Base-by-base conservation (phyloP, 1,140 invertebrate genomes). In the Drosophila pseudoobscura region DNA sequence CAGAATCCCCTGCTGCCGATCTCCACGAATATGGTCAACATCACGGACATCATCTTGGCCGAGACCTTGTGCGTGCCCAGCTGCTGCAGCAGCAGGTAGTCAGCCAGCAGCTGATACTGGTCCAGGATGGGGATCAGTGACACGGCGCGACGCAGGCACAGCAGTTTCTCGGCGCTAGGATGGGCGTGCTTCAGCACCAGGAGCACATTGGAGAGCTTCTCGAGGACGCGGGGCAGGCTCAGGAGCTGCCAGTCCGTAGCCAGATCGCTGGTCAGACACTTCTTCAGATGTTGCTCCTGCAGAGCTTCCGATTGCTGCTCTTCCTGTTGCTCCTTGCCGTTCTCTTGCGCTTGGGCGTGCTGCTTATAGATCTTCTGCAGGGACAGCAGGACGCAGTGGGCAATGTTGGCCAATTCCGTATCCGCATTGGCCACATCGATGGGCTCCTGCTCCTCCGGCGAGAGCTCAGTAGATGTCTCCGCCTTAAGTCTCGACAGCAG, bases 1-100 rank as follows among this genome's bases (percentile, higher is more conserved):
- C 98, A 99, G 92, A 99, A 99, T 46, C 99, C 99, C 93, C 98
- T 98, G 31, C 94, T 93, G 20, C 95, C 94, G 2, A 99, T 92
- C 65, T 98, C 96, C 0, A 95, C 94, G 88, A 99, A 99, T 6
- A 98, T 94, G 54, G 95, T 95, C 20, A 98, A 91, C 29, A 99
- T 93, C 2, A 98, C 94, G 4, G 96, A 96, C 6, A 96, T 92
- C 88, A 98, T 94, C 92, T 99, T 99, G 60, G 95, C 95, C 3
- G 95, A 95, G 0, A 95, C 92, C 73, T 96, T 94, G 78, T 97
- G 95, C 5, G 95, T 93, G 11, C 94, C 94, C 3, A 97, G 92
- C 87, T 96, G 94, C 66, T 96, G 94, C 0, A 94, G 94, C 11
- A 98, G 89, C 76, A 96, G 96, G 90, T 95, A 97, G 82, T 98